A percentile compares a stretch with the other conserved stretches of the same genome.
Conservation (phyloP, 2,888 invertebrate species). For the Drosophila hamatofila region DNA sequence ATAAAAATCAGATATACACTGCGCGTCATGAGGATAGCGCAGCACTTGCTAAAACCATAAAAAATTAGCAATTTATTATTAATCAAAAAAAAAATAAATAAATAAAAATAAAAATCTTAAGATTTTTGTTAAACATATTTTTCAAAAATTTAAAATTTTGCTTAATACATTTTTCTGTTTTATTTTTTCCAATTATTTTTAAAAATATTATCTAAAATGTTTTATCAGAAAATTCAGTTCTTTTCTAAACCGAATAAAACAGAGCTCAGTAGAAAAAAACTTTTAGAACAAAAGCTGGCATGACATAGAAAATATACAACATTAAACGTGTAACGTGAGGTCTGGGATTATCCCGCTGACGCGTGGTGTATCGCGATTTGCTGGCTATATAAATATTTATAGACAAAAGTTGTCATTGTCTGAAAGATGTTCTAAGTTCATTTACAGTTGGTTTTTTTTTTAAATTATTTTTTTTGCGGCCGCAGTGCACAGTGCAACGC, state of each 20-base stretch:
- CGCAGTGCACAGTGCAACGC: slow-evolving; percentile 39
- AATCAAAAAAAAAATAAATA: too few relatives aligned
- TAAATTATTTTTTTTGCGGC: background rate
- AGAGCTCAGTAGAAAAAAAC: background rate
- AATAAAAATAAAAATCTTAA: too few relatives aligned
- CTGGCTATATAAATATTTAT: slow-evolving; percentile 67
- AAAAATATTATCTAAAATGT: too few relatives aligned
- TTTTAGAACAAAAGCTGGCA: background rate
- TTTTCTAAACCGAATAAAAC: background rate
- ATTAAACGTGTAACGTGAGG: background rate
- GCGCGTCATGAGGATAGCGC: background rate
- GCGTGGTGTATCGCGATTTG: slow-evolving; percentile 25
- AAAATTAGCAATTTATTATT: background rate
- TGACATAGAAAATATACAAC: background rate
- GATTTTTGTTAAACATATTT: background rate
- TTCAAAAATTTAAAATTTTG: too few relatives aligned
- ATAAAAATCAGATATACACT: background rate
- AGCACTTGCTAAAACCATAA: too few relatives aligned
- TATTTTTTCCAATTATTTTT: too few relatives aligned
- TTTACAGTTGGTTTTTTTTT: slow-evolving; percentile 16
- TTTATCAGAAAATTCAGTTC: too few relatives aligned
- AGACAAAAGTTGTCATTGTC: slow-evolving; percentile 63
- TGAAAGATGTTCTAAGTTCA: slow-evolving; percentile 60
- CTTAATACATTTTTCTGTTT: background rate
- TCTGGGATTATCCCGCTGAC: background rate